Percentiles rank a stretch among this genome's conserved stretches.
phyloP scores from a whole-genome alignment of 2,797 vertebrate species.

The Helostoma temminkii region DNA sequence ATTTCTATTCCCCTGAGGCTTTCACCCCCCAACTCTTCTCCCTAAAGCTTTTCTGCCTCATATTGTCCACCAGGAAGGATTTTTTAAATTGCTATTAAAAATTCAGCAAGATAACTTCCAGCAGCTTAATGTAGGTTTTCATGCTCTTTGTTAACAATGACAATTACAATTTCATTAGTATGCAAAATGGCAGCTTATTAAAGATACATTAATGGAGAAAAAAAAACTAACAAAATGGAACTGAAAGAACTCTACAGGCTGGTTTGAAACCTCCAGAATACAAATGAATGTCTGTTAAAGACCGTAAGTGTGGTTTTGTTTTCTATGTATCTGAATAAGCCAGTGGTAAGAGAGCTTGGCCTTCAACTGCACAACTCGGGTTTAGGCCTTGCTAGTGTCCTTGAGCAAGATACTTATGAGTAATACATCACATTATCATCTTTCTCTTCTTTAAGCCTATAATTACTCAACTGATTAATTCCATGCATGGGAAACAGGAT shows the following conservation, averaged over 20 bases:
- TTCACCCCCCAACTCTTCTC: slow-evolving; percentile 6
- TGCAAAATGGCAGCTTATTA: slow-evolving; percentile 52
- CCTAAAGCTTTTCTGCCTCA: slow-evolving; percentile 4
- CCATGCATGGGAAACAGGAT: slow-evolving; percentile 40
- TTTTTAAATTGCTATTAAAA: slow-evolving; percentile 26
- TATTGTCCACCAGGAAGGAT: slow-evolving; percentile 23
- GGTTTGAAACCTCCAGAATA: slow-evolving; percentile 48
- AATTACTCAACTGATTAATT: slow-evolving; percentile 46
- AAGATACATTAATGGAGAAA: slow-evolving; percentile 39
- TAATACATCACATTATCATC: slow-evolving; percentile 3
- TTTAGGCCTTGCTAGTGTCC: slow-evolving; percentile 27
- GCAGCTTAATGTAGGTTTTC: slow-evolving; percentile 23
- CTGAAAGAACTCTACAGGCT: slow-evolving; percentile 19
- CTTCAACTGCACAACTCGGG: slow-evolving; percentile 24
- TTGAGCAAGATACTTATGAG: slow-evolving; percentile 30
- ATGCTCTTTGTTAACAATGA: slow-evolving; percentile 51
- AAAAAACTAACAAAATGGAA: slow-evolving; percentile 3
- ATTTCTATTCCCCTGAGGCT: neutral
- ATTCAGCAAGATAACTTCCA: slow-evolving; percentile 35
- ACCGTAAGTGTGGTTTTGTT: slow-evolving; percentile 23
- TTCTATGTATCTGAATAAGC: slow-evolving; percentile 8
- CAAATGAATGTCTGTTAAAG: slow-evolving; percentile 44
- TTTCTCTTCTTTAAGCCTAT: slow-evolving; percentile 27
- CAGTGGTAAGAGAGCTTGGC: slow-evolving; percentile 15
- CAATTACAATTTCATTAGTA: slow-evolving; percentile 62